Evolutionary conservation across 2,797 vertebrate genomes (phyloP), one percentile per base, ranked within the genome.

Genomic region (Bradypus variegatus): DNA sequence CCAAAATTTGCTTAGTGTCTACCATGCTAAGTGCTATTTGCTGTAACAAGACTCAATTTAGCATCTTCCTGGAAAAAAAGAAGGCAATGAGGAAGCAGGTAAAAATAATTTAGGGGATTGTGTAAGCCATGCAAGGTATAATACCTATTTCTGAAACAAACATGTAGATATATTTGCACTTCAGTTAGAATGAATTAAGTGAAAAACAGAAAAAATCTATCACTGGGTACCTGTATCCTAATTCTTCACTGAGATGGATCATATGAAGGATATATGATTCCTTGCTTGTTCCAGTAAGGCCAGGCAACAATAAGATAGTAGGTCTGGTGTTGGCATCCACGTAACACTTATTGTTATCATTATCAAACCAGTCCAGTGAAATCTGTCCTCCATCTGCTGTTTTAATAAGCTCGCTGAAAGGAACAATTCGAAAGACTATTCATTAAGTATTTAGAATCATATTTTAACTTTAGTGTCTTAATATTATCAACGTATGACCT

Each of bases 231-330:
- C 99, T 99, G 97, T 99, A 99, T 96, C 99, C 99, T 95, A 99
- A 97, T 70, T 97, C 98, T 94, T 98, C 97, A 29, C 99, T 99
- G 96, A 99, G 98, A 82, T 98, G 98, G 97, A 99, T 98, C 99
- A 99, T 99, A 96, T 99, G 99, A 95, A 99, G 98, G 96, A 99
- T 99, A 97, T 99, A 99, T 85, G 99, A 99, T 96, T 99, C 99
- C 89, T 98, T 98, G 98, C 99, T 99, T 85, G 99, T 99, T 96
- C 99, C 99, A 19, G 99, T 99, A 97, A 99, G 98, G 70, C 99
- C 99, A 5, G 99, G 99, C 94, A 99, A 96, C 76, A 99, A 97
- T 91, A 99, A 98, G 95, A 99, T 97, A 2, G 98, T 99, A 95
- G 99, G 99, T 95, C 99, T 98, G 76, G 97, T 98, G 97, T 97